phyloP scores from a whole-genome alignment of 2,113 vertebrate genomes.

The Charadrius vociferus region DNA sequence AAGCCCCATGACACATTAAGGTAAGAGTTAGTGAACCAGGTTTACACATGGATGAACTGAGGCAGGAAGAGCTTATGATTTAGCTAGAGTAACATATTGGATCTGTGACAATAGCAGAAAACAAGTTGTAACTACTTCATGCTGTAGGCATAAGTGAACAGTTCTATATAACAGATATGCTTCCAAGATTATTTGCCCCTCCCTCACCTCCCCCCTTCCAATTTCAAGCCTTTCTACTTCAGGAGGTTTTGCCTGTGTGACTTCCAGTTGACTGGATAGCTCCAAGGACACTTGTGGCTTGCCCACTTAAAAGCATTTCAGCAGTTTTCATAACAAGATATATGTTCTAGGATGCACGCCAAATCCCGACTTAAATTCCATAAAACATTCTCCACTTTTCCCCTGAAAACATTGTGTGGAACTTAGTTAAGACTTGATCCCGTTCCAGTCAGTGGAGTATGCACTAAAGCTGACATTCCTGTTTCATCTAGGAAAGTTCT shows the following conservation, averaged over 20 bases:
- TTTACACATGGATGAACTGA: constrained; percentile 55
- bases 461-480: constrained; percentile 41
- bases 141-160: constrained; percentile 39
- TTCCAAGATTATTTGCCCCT: constrained; percentile 37
- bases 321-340: constrained; percentile 56
- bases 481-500: not conserved
- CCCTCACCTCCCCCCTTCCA: not conserved
- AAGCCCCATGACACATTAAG: constrained; percentile 60
- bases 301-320: constrained; percentile 46
- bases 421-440: constrained; percentile 51
- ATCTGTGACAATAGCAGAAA: constrained; percentile 55
- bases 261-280: constrained; percentile 19
- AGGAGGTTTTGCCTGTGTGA: constrained; percentile 6
- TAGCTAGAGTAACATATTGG: constrained; percentile 31
- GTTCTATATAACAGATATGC: not conserved
- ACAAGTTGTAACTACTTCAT: constrained; percentile 53
- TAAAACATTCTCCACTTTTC: constrained; percentile 54
- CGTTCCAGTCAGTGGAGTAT: not conserved
- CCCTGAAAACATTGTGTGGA: constrained; percentile 53
- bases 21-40: constrained; percentile 36
- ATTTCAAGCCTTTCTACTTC: not conserved
- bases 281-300: constrained; percentile 54
- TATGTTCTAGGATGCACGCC: constrained; percentile 61
- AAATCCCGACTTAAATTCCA: constrained; percentile 49
- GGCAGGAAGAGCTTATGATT: constrained; percentile 58